phyloP scores from a whole-genome alignment of 1,140 invertebrate species.

The Eueides isabella region DNA sequence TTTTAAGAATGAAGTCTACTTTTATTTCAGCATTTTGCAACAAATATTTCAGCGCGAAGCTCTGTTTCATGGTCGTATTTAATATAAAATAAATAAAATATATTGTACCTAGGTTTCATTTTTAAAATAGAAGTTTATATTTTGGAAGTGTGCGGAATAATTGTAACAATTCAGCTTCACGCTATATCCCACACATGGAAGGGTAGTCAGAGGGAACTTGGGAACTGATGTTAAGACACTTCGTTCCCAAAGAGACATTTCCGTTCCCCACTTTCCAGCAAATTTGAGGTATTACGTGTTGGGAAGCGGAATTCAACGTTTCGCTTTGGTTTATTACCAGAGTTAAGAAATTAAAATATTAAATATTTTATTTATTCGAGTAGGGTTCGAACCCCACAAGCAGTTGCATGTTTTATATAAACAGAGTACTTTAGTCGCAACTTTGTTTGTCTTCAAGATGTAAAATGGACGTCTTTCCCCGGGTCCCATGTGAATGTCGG shows the following conservation, averaged over 20 bases:
- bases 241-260: background rate
- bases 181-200: background rate
- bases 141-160: background rate
- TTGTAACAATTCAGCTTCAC: background rate
- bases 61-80: background rate
- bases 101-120: background rate
- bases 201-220: background rate
- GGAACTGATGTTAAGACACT: background rate
- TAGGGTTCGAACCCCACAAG: too few relatives aligned
- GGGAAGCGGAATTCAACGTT: too few relatives aligned
- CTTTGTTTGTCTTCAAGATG: too few relatives aligned
- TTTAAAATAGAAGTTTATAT: background rate
- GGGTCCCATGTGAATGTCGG: too few relatives aligned
- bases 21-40: background rate
- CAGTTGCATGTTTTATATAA: too few relatives aligned
- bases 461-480: too few relatives aligned
- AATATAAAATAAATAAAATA: background rate
- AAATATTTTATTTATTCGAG: too few relatives aligned
- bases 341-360: too few relatives aligned
- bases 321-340: background rate
- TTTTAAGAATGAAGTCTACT: slow-evolving; percentile 10
- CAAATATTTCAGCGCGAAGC: background rate
- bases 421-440: too few relatives aligned
- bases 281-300: too few relatives aligned
- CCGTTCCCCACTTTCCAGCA: background rate